These are phyloP conservation scores for Megaustenia siamemsis DNA, from an alignment of 2,888 invertebrate species.

Conservation along the genomic window DNA sequence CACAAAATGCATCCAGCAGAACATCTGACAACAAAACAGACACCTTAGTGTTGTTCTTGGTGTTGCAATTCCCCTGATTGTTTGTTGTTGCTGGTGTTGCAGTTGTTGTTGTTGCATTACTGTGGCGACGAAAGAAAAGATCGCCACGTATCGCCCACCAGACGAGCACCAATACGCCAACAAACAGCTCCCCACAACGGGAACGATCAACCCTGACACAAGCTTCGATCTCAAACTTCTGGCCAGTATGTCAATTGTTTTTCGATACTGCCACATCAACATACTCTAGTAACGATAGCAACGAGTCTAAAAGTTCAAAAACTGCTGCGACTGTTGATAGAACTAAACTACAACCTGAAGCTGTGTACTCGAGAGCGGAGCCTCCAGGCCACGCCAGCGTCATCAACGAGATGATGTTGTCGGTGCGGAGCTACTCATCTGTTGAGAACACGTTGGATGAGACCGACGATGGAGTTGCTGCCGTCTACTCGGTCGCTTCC, in stretches of 20 bases:
- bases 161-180: background rate
- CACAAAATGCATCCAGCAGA: background rate
- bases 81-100: background rate
- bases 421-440: background rate
- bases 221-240: background rate
- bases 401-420: no score
- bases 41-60: background rate
- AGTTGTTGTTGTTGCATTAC: background rate
- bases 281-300: no score
- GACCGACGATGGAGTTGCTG: background rate
- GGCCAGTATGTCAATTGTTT: no score
- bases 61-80: background rate
- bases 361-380: background rate
- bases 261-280: no score
- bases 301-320: no score
- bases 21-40: background rate
- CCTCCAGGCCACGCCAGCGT: background rate
- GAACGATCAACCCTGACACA: background rate
- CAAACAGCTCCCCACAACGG: background rate
- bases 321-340: background rate
- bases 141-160: background rate
- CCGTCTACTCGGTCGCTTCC: background rate
- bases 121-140: background rate
- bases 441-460: background rate
- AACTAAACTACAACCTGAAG: background rate